Evolutionary conservation across 2,113 vertebrate genomes (phyloP).

Genomic region (Gallinago media): DNA sequence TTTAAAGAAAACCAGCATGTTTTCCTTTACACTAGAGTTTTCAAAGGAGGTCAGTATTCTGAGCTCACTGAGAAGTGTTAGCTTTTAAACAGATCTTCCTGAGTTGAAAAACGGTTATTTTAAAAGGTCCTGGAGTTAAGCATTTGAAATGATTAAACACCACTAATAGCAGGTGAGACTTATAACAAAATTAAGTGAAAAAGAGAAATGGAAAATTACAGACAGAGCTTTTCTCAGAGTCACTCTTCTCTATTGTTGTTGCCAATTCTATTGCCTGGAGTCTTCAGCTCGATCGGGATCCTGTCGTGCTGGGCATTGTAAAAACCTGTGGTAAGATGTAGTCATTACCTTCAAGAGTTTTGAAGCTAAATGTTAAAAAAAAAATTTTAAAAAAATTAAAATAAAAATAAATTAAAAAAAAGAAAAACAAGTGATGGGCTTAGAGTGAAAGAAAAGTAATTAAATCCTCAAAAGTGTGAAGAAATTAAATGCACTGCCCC

Average conservation of each 20-base stretch:
- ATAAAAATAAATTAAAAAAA: neutral
- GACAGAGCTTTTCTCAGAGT: neutral
- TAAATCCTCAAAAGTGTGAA: neutral
- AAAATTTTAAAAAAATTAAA: neutral
- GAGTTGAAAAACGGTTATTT: neutral
- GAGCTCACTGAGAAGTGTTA: neutral
- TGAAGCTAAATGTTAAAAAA: neutral
- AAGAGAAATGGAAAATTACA: constrained; percentile 7
- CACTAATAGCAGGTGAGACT: neutral
- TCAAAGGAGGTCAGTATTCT: neutral
- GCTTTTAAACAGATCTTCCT: neutral
- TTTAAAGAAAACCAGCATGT: neutral
- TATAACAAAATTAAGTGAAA: constrained; percentile 27
- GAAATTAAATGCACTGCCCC: neutral
- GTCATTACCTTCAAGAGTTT: neutral
- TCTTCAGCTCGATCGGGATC: neutral
- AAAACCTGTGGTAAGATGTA: fast-evolving
- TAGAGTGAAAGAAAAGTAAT: neutral
- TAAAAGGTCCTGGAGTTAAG: constrained; percentile 12
- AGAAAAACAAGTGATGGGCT: neutral
- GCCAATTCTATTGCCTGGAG: neutral
- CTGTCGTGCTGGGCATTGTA: neutral
- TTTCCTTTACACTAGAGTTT: neutral
- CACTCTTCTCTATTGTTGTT: constrained; percentile 6
- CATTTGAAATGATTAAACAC: neutral